A percentile compares a stretch with the other conserved stretches of the same genome.
Evolutionary conservation across 37 sponge, comb jelly and placozoan species (phyloP).

Genomic region (Axinella damicornis): DNA sequence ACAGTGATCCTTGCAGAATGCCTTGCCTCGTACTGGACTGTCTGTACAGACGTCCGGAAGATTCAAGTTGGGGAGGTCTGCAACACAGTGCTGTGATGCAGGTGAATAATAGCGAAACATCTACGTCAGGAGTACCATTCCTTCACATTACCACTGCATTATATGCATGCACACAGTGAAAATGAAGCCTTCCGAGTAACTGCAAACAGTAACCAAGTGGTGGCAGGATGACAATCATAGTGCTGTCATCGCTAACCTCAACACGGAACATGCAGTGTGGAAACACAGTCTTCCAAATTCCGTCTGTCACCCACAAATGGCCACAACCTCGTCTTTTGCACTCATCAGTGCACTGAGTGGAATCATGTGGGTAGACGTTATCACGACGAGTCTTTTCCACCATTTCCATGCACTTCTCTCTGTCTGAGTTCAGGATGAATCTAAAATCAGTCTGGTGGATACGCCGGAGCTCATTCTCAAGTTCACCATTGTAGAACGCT

Average conservation of each 20-base stretch:
- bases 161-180: no score
- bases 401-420: constrained; percentile 31
- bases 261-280: constrained; percentile 64
- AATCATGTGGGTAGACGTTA: constrained; percentile 12
- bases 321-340: constrained; percentile 59
- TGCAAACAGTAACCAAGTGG: no score
- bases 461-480: constrained; percentile 20
- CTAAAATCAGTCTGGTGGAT: not conserved
- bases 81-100: no score
- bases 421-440: constrained; percentile 14
- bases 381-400: constrained; percentile 10
- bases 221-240: no score
- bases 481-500: constrained; percentile 32
- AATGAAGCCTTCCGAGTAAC: no score
- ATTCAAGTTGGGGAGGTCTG: constrained; percentile 26
- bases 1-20: constrained; percentile 53
- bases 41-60: constrained; percentile 45
- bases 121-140: no score
- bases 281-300: constrained; percentile 57
- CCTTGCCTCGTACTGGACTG: constrained; percentile 32
- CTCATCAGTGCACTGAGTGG: not conserved
- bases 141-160: no score
- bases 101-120: no score
- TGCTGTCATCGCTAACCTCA: no score
- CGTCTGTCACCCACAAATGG: constrained; percentile 63